phyloP scores from a whole-genome alignment of 2,113 vertebrate species.

The Bucco capensis region DNA sequence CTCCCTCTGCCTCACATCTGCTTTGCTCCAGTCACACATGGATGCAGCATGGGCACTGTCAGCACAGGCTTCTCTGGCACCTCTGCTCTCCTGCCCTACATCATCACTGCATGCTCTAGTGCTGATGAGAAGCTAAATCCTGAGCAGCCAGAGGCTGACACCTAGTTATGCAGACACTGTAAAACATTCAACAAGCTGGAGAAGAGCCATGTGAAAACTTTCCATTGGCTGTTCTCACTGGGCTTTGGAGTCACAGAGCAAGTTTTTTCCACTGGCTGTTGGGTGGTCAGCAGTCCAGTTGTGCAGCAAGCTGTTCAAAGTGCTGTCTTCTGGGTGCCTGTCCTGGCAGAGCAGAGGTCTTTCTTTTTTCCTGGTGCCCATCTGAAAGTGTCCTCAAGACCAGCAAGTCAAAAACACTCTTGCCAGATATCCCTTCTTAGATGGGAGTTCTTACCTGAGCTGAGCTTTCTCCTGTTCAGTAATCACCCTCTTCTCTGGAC shows the following conservation, averaged over 20 bases:
- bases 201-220: neutral
- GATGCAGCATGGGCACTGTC: neutral
- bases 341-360: neutral
- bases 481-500: neutral
- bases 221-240: neutral
- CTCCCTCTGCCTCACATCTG: neutral
- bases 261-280: neutral
- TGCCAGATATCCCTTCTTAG: neutral
- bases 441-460: neutral
- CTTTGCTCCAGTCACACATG: neutral
- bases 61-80: neutral
- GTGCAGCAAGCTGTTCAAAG: neutral
- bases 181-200: slow-evolving; percentile 5
- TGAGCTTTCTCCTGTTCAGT: neutral
- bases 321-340: neutral
- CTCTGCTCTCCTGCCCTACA: neutral
- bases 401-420: neutral
- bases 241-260: neutral
- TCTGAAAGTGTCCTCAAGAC: neutral
- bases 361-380: neutral
- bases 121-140: neutral
- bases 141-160: neutral
- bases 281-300: neutral
- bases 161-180: neutral
- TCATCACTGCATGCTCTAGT: neutral